Conservation (phyloP, 2,888 invertebrate species). For the Acanthococcus lagerstroemiae region DNA sequence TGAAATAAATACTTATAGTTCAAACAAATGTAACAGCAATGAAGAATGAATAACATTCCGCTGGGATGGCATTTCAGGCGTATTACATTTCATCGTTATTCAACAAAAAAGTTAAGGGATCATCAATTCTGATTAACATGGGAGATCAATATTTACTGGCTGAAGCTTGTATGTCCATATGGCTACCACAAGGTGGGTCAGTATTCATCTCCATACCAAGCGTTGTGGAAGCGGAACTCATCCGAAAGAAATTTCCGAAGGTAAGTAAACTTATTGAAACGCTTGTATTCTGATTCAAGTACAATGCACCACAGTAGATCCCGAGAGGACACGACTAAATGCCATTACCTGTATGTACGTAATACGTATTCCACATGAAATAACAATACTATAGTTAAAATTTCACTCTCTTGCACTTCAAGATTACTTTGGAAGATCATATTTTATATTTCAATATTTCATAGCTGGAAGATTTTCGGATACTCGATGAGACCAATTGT, state of each 20-base stretch:
- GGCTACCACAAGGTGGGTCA: neutral
- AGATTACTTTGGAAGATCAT: too few relatives aligned
- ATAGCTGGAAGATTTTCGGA: too few relatives aligned
- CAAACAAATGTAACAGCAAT: too few relatives aligned
- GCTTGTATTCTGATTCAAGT: neutral
- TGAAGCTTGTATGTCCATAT: neutral
- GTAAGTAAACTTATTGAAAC: neutral
- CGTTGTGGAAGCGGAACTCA: neutral
- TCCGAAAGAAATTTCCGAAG: neutral
- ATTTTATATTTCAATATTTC: too few relatives aligned
- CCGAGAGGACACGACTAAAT: too few relatives aligned
- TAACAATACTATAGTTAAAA: too few relatives aligned
- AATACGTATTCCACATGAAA: too few relatives aligned
- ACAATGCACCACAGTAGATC: too few relatives aligned
- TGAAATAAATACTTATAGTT: too few relatives aligned
- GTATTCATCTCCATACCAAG: neutral
- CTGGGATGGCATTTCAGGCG: neutral
- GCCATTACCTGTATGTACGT: too few relatives aligned
- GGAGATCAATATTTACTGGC: slow-evolving; percentile 18
- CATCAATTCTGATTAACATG: neutral
- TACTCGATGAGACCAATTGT: too few relatives aligned
- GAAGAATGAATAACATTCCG: neutral
- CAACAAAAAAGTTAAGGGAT: neutral
- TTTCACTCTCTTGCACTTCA: too few relatives aligned
- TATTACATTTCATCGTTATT: neutral